phyloP scores from a whole-genome alignment of 2,888 invertebrate species.

The Cryptocephalus primarius region DNA sequence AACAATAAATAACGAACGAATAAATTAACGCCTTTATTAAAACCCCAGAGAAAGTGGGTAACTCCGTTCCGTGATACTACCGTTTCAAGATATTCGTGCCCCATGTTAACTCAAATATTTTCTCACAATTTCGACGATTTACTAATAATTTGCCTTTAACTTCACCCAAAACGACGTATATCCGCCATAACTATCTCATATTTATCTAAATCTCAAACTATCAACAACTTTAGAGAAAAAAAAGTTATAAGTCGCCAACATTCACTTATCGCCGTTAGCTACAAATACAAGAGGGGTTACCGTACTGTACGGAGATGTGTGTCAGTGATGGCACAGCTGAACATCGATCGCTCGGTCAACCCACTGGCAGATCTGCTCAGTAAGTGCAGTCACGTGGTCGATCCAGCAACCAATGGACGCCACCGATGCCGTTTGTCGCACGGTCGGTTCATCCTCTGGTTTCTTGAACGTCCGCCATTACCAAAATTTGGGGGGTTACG shows the following conservation, averaged over 20 bases:
- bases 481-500: conserved; percentile 48
- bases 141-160: too few relatives aligned
- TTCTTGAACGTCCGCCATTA: conserved; percentile 54
- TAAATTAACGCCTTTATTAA: too few relatives aligned
- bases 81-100: too few relatives aligned
- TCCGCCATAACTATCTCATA: too few relatives aligned
- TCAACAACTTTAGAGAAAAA: not conserved
- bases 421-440: conserved; percentile 43
- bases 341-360: conserved; percentile 42
- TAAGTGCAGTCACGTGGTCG: conserved; percentile 51
- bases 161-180: too few relatives aligned
- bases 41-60: too few relatives aligned
- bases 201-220: too few relatives aligned
- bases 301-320: conserved; percentile 41
- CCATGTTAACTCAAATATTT: too few relatives aligned
- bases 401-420: conserved; percentile 47
- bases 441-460: conserved; percentile 41
- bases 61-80: too few relatives aligned
- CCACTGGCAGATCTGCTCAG: conserved; percentile 52
- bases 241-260: conserved; percentile 4
- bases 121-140: too few relatives aligned
- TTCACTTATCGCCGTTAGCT: conserved; percentile 3
- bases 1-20: too few relatives aligned
- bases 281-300: conserved; percentile 13
- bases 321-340: conserved; percentile 52